Percentiles rank a stretch among this genome's conserved stretches.
phyloP scores from a whole-genome alignment of 2,797 vertebrate species.

The Staurois parvus region DNA sequence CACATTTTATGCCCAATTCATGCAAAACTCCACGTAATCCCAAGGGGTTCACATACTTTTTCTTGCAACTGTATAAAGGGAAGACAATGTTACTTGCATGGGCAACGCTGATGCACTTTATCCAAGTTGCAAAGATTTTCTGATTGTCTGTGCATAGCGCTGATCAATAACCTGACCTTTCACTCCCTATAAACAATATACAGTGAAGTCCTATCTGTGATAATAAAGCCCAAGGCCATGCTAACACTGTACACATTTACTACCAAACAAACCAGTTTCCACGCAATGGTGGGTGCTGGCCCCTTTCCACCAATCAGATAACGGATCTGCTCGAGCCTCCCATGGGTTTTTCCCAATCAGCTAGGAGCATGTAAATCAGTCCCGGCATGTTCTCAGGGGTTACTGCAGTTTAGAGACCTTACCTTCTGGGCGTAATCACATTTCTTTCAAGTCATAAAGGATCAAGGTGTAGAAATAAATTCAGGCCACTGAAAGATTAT shows the following conservation, averaged over 20 bases:
- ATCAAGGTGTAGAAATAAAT: neutral
- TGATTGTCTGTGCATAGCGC: neutral
- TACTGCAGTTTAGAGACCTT: slow-evolving; percentile 1
- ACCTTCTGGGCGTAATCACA: no score
- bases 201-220: neutral
- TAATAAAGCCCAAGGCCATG: neutral
- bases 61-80: no score
- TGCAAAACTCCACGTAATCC: no score
- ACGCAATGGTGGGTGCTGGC: slow-evolving; percentile 2
- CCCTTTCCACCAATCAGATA: slow-evolving; percentile 62
- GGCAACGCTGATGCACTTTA: neutral
- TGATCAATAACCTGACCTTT: no score
- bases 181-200: no score
- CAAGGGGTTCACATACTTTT: no score
- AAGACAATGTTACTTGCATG: no score
- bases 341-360: slow-evolving; percentile 64
- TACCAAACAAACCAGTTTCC: neutral
- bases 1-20: no score
- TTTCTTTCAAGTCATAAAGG: neutral
- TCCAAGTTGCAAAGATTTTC: neutral
- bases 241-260: neutral
- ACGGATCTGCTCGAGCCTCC: neutral
- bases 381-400: neutral
- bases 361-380: neutral
- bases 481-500: neutral